phyloP scores from a whole-genome alignment of 2,888 invertebrate genomes.

The Ceriagrion tenellum region DNA sequence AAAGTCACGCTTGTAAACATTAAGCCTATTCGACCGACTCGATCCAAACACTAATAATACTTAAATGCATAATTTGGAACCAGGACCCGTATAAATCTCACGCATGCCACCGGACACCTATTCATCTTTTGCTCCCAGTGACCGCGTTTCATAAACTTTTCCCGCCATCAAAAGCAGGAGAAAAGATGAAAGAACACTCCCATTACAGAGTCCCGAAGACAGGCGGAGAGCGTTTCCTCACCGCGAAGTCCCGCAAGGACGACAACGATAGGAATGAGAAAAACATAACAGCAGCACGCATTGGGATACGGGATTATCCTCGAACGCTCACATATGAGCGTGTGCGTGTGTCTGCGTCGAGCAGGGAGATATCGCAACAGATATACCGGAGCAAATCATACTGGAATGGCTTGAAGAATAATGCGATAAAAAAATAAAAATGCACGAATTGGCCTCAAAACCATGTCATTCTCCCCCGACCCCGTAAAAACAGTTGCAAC shows the following conservation, averaged over 20 bases:
- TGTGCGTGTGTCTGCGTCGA: not conserved
- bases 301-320: not conserved
- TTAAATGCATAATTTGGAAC: not conserved
- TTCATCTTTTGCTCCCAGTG: not conserved
- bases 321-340: not conserved
- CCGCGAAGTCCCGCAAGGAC: not conserved
- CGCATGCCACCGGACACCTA: not conserved
- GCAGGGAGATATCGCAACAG: not conserved
- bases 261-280: not conserved
- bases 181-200: not conserved
- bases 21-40: not conserved
- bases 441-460: not conserved
- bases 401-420: not conserved
- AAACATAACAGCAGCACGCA: not conserved
- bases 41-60: not conserved
- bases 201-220: not conserved
- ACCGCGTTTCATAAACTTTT: not conserved
- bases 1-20: too few relatives aligned
- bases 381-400: not conserved
- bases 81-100: not conserved
- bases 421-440: not conserved
- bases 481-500: constrained; percentile 15
- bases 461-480: not conserved
- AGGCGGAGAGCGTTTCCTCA: not conserved
- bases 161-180: not conserved